Evolutionary conservation across 2,113 vertebrate genomes (phyloP), one percentile per base, ranked within the genome.

Genomic region (Syngnathus typhle): DNA sequence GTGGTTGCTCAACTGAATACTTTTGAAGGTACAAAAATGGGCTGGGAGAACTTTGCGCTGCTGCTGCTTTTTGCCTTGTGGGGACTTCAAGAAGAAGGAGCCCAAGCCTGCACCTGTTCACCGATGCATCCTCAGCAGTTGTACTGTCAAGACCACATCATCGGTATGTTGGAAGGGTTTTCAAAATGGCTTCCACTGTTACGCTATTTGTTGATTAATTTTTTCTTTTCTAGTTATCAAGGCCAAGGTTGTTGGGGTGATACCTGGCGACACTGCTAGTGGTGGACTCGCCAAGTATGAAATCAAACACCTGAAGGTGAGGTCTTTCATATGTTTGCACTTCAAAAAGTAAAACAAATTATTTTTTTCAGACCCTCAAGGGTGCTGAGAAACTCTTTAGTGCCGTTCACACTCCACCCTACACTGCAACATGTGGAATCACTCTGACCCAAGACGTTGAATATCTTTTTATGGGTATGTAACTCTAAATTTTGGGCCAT

Each of bases 381-480:
- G 96, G 96, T 16, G 93, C 95, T 0, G 87, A 90, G 60, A 70
- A 89, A 71, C 90, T 92, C 63, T 91, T 97, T 4, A 93, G 94
- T 47, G 90, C 92, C 60, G 90, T 98, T 83, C 94, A 93, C 91
- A 98, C 96, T 1, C 93, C 94, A 6, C 92, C 93, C 0, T 91
- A 90, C 44, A 95, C 96, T 0, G 90, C 96, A 0, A 78, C 96
- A 58, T 98, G 96, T 0, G 96, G 96, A 43, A 93, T 95, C 72
- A 91, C 88, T 16, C 89, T 99, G 87, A 92, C 89, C 7, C 88
- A 88, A 6, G 93, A 91, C 44, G 93, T 92, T 80, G 94, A 98
- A 1, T 98, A 96, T 84, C 93, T 99, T 55, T 93, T 99, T 0
- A 90, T 94, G 92, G 96, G 96, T 98, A 82, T 10, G 1, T 16